Evolutionary conservation across 1,140 invertebrate species (phyloP), one percentile per base, ranked within the genome.

Genomic region (Oryctes rhinoceros): DNA sequence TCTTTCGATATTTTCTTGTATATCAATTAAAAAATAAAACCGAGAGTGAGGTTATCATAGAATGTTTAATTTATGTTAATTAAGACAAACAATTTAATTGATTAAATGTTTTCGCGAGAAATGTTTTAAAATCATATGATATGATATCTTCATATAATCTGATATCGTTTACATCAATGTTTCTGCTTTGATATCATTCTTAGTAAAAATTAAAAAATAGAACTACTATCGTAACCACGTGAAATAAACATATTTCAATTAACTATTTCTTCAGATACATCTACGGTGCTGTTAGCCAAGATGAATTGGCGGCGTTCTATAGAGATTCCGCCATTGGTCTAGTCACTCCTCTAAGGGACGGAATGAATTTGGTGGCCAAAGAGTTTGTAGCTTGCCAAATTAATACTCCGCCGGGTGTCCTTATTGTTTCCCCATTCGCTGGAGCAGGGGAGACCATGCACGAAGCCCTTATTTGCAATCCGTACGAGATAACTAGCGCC

Each of bases 361-460:
- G 96, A 67, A 98, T 98, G 96, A 98, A 98, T 89, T 89, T 98
- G 65, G 96, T 97, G 1, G 96, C 96, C 5, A 97, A 98, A 87
- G 96, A 98, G 87, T 97, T 96, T 85, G 96, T 97, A 2, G 96
- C 96, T 5, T 97, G 96, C 85, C 96, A 97, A 87, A 96, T 96
- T 9, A 95, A 96, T 81, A 92, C 92, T 13, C 92, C 94, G 0
- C 95, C 96, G 0, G 96, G 96, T 7, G 96, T 98, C 0, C 87
- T 98, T 5, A 95, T 98, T 65, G 92, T 98, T 3, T 97, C 95
- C 1, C 95, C 96, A 0, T 97, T 98, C 87, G 96, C 96, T 79
- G 96, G 96, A 2, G 96, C 96, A 20, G 95, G 95, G 0, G 95
- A 96, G 86, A 96, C 94, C 90, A 97, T 97, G 95, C 95, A 96